Conservation (phyloP, 2,113 vertebrate genomes). For the Antechinus stuartii region DNA sequence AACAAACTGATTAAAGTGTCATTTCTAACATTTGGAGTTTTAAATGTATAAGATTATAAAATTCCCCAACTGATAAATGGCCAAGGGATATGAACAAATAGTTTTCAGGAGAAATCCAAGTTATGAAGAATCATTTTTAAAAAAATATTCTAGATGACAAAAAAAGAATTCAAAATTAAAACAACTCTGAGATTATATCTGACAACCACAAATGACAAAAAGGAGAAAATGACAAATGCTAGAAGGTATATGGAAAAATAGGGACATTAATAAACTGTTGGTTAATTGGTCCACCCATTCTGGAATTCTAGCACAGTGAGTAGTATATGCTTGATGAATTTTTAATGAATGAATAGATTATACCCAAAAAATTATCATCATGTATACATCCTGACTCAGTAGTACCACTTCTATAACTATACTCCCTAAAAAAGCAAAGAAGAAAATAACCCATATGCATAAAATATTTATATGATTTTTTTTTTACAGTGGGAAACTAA, state of each 20-base stretch:
- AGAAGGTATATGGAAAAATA: background rate
- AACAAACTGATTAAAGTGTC: background rate
- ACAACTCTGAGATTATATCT: background rate
- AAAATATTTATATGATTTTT: no score
- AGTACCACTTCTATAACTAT: no score
- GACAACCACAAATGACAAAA: background rate
- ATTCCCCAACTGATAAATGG: no score
- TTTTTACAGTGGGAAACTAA: background rate
- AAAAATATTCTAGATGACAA: background rate
- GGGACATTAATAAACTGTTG: background rate
- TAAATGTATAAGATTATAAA: background rate
- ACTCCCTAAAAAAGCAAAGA: background rate
- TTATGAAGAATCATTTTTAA: background rate
- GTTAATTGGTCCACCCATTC: background rate
- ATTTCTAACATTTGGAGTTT: background rate
- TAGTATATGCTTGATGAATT: background rate
- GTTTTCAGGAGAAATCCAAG: background rate
- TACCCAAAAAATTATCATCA: background rate
- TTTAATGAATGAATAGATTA: background rate
- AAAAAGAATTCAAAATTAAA: background rate
- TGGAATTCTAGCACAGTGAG: no score
- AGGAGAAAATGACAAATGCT: background rate
- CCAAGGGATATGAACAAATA: background rate
- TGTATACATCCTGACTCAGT: no score
- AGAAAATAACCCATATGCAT: background rate